These are phyloP conservation scores for Drosophila cardini DNA, from an alignment of 1,140 invertebrate genomes.

Conservation along the genomic window DNA sequence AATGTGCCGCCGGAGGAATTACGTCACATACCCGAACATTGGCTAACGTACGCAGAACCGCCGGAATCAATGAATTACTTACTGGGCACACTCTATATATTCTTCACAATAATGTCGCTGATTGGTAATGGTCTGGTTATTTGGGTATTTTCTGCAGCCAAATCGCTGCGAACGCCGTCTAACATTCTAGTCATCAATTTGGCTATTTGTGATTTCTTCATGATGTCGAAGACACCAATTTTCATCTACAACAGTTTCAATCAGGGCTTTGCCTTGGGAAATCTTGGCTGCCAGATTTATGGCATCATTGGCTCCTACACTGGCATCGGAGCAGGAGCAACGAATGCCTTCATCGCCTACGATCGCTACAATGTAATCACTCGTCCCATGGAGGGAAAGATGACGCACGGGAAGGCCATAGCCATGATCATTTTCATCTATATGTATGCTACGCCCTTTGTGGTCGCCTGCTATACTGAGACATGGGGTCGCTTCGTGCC, in stretches of 20 bases:
- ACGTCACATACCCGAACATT: constrained; percentile 92
- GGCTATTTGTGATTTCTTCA: constrained; percentile 94
- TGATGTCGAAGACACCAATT: constrained; percentile 93
- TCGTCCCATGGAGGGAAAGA: constrained; percentile 91
- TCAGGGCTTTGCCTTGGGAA: constrained; percentile 90
- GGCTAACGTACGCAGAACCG: constrained; percentile 92
- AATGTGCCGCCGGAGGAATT: constrained; percentile 91
- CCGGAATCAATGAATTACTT: constrained; percentile 93
- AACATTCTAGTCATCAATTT: constrained; percentile 96
- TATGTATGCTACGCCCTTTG: constrained; percentile 92
- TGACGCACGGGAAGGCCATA: constrained; percentile 91
- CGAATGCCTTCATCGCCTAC: constrained; percentile 87
- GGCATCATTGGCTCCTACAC: constrained; percentile 91
- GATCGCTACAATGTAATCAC: constrained; percentile 91
- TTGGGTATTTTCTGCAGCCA: constrained; percentile 92
- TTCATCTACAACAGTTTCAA: constrained; percentile 90
- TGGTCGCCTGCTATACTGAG: constrained; percentile 90
- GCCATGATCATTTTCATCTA: constrained; percentile 90
- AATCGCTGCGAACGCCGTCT: constrained; percentile 94
- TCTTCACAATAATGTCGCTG: constrained; percentile 91
- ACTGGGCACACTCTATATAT: constrained; percentile 92
- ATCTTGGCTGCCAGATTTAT: constrained; percentile 92
- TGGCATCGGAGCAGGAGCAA: constrained; percentile 93
- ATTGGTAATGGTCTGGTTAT: constrained; percentile 95
- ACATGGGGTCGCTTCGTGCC: constrained; percentile 94